phyloP scores from a whole-genome alignment of 92 coral and sea anemone genomes.

The Siderastrea siderea region DNA sequence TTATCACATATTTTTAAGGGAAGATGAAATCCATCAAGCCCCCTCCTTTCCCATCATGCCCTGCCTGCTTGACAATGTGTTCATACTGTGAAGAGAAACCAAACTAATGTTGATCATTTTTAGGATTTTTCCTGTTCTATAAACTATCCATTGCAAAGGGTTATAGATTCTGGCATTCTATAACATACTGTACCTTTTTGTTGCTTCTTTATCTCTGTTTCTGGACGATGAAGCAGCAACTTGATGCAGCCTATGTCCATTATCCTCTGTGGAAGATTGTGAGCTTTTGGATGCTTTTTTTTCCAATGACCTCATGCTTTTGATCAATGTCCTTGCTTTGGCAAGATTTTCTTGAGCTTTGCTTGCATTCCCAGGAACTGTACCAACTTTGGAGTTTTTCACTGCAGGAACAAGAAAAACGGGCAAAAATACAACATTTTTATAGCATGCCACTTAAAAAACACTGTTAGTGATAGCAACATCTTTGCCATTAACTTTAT shows the following conservation, averaged over 20 bases:
- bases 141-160: too few species aligned
- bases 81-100: too few species aligned
- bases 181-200: background rate
- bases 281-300: constrained; percentile 68
- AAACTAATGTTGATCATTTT: too few species aligned
- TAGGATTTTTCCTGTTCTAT: too few species aligned
- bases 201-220: background rate
- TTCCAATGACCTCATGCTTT: constrained; percentile 84
- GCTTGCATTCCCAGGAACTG: background rate
- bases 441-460: constrained; percentile 1
- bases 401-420: background rate
- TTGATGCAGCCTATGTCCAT: constrained; percentile 70
- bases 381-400: background rate
- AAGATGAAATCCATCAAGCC: too few species aligned
- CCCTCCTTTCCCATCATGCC: too few species aligned
- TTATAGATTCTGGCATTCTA: background rate
- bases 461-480: too few species aligned
- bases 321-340: constrained; percentile 80
- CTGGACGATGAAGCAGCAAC: constrained; percentile 67
- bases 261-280: constrained; percentile 50
- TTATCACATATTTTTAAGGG: too few species aligned
- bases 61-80: too few species aligned
- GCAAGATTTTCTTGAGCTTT: constrained; percentile 82
- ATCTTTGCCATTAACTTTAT: too few species aligned
- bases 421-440: background rate